These are phyloP conservation scores for Dryoscopus gambensis DNA, from an alignment of 2,113 vertebrate genomes.

Conservation along the genomic window DNA sequence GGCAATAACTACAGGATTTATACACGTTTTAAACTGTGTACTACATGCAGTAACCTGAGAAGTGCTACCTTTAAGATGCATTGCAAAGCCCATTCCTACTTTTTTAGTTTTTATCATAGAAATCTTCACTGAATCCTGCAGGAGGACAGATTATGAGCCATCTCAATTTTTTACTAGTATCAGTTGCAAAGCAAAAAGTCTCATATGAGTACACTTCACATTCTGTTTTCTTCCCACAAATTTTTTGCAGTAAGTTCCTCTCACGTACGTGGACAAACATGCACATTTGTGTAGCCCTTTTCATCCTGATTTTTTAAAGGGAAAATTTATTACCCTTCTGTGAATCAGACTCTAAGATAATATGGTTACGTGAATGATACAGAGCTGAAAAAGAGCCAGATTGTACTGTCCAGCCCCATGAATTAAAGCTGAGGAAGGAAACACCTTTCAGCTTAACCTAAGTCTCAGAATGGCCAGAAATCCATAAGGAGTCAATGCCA, in stretches of 20 bases:
- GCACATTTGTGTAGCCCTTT: not conserved
- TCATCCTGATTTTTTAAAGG: not conserved
- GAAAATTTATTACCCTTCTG: not conserved
- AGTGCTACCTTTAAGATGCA: not conserved
- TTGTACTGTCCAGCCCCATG: not conserved
- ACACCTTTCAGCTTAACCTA: not conserved
- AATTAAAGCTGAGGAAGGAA: not conserved
- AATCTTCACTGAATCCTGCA: not conserved
- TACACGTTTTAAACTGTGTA: not conserved
- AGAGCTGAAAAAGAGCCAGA: not conserved
- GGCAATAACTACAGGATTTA: not conserved
- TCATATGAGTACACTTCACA: not conserved
- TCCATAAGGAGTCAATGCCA: not conserved
- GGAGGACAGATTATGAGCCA: not conserved
- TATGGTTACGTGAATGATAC: not conserved
- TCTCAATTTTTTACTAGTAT: not conserved
- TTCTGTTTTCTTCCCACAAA: not conserved
- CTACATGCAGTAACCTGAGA: not conserved
- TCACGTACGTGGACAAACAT: fast-evolving
- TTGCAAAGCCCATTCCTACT: not conserved
- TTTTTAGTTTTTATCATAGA: not conserved
- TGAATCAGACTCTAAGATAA: not conserved
- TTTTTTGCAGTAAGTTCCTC: not conserved
- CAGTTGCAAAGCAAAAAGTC: not conserved
- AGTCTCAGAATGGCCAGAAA: not conserved